Percentiles rank a stretch among this genome's conserved stretches.
Evolutionary conservation across 1,140 invertebrate species (phyloP).

Genomic region (Drosophila murphyi): DNA sequence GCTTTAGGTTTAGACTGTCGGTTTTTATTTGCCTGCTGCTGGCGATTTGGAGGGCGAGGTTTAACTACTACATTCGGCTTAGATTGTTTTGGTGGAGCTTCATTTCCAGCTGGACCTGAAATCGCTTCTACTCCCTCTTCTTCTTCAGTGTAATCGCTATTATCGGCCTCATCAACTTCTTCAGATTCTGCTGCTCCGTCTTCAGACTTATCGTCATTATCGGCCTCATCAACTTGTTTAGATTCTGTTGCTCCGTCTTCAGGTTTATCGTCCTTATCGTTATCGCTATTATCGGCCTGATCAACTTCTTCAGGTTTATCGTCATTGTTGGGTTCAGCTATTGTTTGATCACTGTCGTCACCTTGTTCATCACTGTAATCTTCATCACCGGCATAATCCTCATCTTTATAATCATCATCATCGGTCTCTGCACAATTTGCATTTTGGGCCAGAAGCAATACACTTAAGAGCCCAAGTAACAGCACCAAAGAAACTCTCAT

Average conservation of each 20-base stretch:
- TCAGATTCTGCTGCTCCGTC: background rate
- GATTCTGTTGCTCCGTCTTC: background rate
- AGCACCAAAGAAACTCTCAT: conserved; percentile 38
- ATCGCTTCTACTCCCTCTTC: background rate
- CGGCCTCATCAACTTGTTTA: no score
- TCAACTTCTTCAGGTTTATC: background rate
- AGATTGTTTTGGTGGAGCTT: no score
- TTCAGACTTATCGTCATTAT: background rate
- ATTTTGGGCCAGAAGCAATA: conserved; percentile 26
- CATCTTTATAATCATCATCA: background rate
- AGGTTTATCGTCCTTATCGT: background rate
- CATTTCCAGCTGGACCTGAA: no score
- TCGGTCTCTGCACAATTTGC: background rate
- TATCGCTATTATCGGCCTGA: background rate
- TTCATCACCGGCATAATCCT: background rate
- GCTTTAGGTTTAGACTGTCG: no score
- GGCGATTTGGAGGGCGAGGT: background rate
- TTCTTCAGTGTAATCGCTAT: background rate
- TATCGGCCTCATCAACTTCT: background rate
- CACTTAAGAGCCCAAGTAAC: conserved; percentile 24
- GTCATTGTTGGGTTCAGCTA: background rate
- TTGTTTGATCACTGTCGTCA: background rate
- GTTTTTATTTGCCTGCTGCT: no score
- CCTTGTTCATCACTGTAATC: background rate
- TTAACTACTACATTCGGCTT: no score